Evolutionary conservation across 2,797 vertebrate genomes (phyloP), one percentile per base, ranked within the genome.

Genomic region (Acipenser oxyrinchus): DNA sequence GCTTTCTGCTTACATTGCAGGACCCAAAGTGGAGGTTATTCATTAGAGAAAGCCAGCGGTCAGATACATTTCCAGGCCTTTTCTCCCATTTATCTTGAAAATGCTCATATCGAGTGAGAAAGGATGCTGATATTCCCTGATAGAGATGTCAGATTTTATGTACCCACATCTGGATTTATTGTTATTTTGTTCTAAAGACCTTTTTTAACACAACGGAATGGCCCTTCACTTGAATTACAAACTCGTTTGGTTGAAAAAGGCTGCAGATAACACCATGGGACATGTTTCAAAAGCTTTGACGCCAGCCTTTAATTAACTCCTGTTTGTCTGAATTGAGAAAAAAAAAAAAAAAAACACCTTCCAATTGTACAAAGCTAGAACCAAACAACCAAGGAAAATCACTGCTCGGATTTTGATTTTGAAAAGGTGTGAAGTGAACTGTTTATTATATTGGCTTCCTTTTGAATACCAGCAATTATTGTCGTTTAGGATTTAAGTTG

Each of bases 1-100:
- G 92, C 92, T 95, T 98, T 97, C 91, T 98, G 96, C 96, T 99
- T 99, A 97, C 96, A 97, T 92, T 91, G 96, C 96, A 98, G 78
- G 90, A 94, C 93, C 94, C 92, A 97, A 98, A 99, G 95, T 97
- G 94, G 94, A 87, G 95, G 95, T 96, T 99, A 98, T 98, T 98
- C 96, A 99, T 99, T 99, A 98, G 93, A 94, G 88, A 88, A 93
- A 95, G 93, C 93, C 93, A 93, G 92, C 81, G 89, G 95, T 94
- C 95, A 96, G 96, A 98, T 95, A 94, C 94, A 95, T 98, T 96
- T 95, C 94, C 91, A 94, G 93, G 93, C 93, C 92, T 88, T 95
- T 94, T 96, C 93, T 90, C 91, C 93, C 95, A 99, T 99, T 94
- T 95, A 96, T 99, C 97, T 98, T 96, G 89, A 93, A 93, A 92